phyloP scores from a whole-genome alignment of 2,888 invertebrate species.

The Amaurobius ferox region DNA sequence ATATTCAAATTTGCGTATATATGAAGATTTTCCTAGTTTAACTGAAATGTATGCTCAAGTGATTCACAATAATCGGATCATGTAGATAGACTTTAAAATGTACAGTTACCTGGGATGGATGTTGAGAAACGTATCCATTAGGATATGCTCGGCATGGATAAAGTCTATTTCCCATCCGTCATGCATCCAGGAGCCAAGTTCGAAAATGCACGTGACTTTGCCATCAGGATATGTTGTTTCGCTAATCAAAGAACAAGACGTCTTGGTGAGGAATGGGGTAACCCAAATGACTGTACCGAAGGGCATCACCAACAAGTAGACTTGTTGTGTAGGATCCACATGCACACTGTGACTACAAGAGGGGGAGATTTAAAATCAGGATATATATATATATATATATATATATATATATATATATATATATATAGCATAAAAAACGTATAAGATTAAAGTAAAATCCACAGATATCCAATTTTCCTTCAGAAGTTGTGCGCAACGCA shows the following conservation, averaged over 20 bases:
- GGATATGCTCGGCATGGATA: conserved; percentile 12
- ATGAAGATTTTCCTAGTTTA: too few species aligned
- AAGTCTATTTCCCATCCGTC: conserved; percentile 61
- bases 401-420: too few species aligned
- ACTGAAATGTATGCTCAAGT: too few species aligned
- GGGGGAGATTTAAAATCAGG: too few species aligned
- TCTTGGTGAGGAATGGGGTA: conserved; percentile 35
- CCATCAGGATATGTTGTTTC: conserved; percentile 20
- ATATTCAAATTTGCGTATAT: too few species aligned
- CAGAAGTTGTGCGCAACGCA: too few species aligned
- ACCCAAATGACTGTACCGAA: conserved; percentile 28
- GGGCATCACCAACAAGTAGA: conserved; percentile 13
- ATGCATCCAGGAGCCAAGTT: conserved; percentile 51
- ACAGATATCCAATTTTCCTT: too few species aligned
- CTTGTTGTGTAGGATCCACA: conserved; percentile 45
- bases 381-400: too few species aligned
- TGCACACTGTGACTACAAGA: conserved; percentile 38
- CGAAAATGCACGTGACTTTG: conserved; percentile 6
- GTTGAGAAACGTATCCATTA: conserved; percentile 31
- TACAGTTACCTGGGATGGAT: conserved; percentile 33
- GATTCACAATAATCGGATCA: too few species aligned
- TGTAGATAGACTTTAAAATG: not conserved
- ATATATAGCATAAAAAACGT: too few species aligned
- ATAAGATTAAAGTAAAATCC: too few species aligned
- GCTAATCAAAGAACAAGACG: conserved; percentile 12